These are phyloP conservation scores for Drosophila truncata DNA, from an alignment of 1,140 invertebrate genomes.

Conservation along the genomic window DNA sequence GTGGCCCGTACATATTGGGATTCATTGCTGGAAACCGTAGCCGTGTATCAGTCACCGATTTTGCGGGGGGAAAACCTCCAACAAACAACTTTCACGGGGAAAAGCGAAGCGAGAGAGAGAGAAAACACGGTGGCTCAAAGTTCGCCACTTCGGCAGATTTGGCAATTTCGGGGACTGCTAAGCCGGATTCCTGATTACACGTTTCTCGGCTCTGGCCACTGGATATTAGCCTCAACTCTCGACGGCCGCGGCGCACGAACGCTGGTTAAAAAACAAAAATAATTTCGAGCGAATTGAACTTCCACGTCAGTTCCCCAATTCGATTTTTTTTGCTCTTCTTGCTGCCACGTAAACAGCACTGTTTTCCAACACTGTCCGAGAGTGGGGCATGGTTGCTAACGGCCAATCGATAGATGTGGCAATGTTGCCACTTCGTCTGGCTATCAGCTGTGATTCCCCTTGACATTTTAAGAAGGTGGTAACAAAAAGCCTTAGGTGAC, in stretches of 20 bases:
- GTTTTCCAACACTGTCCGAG: conserved; percentile 27
- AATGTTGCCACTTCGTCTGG: neutral
- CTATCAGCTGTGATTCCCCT: conserved; percentile 6
- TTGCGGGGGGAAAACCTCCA: conserved; percentile 2
- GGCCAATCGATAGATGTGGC: conserved; percentile 1
- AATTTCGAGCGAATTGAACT: conserved; percentile 71
- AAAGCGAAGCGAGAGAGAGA: conserved; percentile 14
- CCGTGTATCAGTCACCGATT: conserved; percentile 19
- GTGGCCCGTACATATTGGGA: conserved; percentile 73
- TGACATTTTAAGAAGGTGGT: conserved; percentile 4
- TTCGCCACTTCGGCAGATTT: conserved; percentile 47
- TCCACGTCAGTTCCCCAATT: conserved; percentile 83
- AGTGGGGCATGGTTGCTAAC: neutral
- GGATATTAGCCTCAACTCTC: conserved; percentile 24
- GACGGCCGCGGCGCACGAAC: conserved; percentile 38
- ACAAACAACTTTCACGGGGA: conserved; percentile 70
- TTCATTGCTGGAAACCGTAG: conserved; percentile 50
- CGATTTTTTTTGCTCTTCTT: conserved; percentile 74
- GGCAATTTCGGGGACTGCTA: conserved; percentile 28
- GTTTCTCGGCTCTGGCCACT: conserved; percentile 25
- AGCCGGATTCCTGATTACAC: conserved; percentile 35
- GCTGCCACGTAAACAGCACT: conserved; percentile 72
- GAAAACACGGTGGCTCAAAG: conserved; percentile 68
- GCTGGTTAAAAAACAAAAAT: conserved; percentile 58
- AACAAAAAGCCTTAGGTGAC: no score